Percentiles rank a stretch among this genome's conserved stretches.
Evolutionary conservation across 2,888 invertebrate genomes (phyloP).

Genomic region (Meandrusa payeni): DNA sequence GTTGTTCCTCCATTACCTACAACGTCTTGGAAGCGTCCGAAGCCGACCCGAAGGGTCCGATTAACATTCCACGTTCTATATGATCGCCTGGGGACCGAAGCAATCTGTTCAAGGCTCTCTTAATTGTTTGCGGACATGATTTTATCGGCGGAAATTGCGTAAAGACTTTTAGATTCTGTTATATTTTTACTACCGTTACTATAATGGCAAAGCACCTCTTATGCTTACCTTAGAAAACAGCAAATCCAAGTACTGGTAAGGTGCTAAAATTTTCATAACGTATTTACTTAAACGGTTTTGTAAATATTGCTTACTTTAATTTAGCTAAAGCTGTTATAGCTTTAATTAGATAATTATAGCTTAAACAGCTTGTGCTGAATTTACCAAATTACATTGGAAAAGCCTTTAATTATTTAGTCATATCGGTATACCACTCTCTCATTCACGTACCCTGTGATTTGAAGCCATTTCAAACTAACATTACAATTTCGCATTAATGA

Average conservation of each 20-base stretch:
- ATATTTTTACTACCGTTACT: no score
- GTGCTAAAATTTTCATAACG: background rate
- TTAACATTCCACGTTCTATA: constrained; percentile 65
- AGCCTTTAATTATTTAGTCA: constrained; percentile 19
- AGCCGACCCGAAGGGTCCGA: constrained; percentile 51
- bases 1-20: constrained; percentile 29
- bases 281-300: no score
- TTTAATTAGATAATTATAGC: constrained; percentile 1
- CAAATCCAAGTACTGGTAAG: no score
- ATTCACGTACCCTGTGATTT: constrained; percentile 17
- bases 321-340: no score
- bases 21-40: constrained; percentile 33
- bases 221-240: no score
- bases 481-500: constrained; percentile 20
- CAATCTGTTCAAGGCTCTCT: constrained; percentile 57
- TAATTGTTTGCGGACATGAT: constrained; percentile 73
- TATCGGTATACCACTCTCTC: constrained; percentile 10
- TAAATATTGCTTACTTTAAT: no score
- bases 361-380: no score
- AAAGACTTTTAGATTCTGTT: no score
- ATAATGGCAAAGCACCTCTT: no score
- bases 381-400: background rate
- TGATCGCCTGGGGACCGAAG: constrained; percentile 57
- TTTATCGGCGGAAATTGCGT: constrained; percentile 52
- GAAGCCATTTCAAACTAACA: constrained; percentile 16